Evolutionary conservation across 23 tunicate species (phyloP), one percentile per base, ranked within the genome.

Genomic region (Diplosoma virens): DNA sequence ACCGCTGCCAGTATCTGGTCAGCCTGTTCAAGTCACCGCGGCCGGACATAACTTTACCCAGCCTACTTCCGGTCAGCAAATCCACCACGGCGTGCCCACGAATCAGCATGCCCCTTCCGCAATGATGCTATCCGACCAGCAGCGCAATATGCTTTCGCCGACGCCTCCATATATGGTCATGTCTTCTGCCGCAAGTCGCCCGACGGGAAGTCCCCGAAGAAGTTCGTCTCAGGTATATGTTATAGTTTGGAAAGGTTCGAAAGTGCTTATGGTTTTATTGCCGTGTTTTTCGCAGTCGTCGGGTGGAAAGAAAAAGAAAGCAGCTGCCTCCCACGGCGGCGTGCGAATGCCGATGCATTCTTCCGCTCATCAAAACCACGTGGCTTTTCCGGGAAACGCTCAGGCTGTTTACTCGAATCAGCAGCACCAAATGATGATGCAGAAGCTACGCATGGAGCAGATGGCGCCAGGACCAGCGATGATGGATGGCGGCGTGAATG

Each of bases 41-140:
- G 61, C 5, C 61, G 5, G 17, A n/a, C n/a, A n/a, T n/a, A n/a
- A n/a, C n/a, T 41, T 41, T 41, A 14, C 50, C 50, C 9, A 7
- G 50, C 11, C 50, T 7, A 55, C n/a, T n/a, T 25, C 61, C 23
- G 61, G 61, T 25, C 61, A 55, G 23, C 61, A 55, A 18, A 25
- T 55, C 35, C 21, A 9, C 69, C 4, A 7, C 14, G 50, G 11
- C 50, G 14, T 41, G 50, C 11, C 30, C 7, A 14, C 63, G 5
- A 61, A 29, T n/a, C 34, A 72, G 24, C 79, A 73, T 4, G 84
- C 71, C 16, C 67, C 81, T 33, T 33, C 64, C 41, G 25, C 31
- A 17, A 86, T 86, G 92, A 86, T 88, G 95, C 59, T 58, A 18
- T 64, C 80, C 56, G 59, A 63, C 24, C 69, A n/a, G 58, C 84